Evolutionary conservation across 2,113 vertebrate genomes (phyloP).

Genomic region (Aphelocoma coerulescens): DNA sequence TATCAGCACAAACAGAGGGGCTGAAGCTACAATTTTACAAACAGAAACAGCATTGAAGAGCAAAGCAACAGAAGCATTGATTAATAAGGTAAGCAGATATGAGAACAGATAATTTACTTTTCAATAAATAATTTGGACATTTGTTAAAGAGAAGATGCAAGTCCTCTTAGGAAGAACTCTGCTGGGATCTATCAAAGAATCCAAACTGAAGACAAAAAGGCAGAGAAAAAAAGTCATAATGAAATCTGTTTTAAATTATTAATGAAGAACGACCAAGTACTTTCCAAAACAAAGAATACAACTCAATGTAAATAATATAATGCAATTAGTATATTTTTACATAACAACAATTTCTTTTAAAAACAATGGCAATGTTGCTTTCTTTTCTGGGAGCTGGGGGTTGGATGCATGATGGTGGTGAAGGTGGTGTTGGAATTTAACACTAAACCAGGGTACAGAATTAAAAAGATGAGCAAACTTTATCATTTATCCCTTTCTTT

Average conservation of each 20-base stretch:
- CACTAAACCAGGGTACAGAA: not conserved
- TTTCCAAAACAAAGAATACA: not conserved
- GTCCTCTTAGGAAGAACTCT: not conserved
- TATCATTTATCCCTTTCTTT: not conserved
- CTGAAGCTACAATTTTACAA: not conserved
- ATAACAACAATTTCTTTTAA: not conserved
- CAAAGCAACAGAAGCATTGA: not conserved
- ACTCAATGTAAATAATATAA: not conserved
- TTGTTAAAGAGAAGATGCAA: not conserved
- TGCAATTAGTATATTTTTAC: not conserved
- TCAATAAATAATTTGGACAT: not conserved
- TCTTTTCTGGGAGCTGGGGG: rapidly evolving
- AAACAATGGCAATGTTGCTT: not conserved
- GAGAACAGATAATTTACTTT: not conserved
- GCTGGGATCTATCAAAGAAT: not conserved
- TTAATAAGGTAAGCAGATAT: not conserved
- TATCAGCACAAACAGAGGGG: not conserved
- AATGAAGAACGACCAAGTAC: not conserved
- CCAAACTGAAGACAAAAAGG: not conserved
- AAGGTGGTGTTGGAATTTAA: not conserved
- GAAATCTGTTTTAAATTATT: not conserved
- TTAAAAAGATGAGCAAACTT: not conserved
- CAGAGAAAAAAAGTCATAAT: not conserved
- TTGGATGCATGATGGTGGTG: not conserved
- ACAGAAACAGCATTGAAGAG: not conserved